These are phyloP conservation scores for Ptycholaimellus sp. DNA, from an alignment of 2,888 invertebrate species.

Conservation along the genomic window DNA sequence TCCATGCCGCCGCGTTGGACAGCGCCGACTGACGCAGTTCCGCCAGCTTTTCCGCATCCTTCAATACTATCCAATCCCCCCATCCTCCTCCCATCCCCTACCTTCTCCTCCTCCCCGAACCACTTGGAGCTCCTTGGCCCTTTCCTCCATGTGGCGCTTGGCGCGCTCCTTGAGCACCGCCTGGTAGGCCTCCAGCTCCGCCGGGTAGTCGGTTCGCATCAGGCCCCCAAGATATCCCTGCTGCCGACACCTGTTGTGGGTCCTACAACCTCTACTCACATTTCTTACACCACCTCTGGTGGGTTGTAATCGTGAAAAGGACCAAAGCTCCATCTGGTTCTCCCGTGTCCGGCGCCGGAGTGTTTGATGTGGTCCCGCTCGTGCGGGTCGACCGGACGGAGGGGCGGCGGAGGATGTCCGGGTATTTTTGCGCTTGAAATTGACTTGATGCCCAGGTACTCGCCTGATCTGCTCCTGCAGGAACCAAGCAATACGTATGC, in stretches of 20 bases:
- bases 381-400: slow-evolving; percentile 52
- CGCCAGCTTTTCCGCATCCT: slow-evolving; percentile 24
- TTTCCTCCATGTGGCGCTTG: too few relatives aligned
- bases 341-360: slow-evolving; percentile 35
- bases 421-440: slow-evolving; percentile 64
- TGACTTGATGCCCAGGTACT: slow-evolving; percentile 79
- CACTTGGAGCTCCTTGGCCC: too few relatives aligned
- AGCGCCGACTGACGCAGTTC: slow-evolving; percentile 57
- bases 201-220: slow-evolving; percentile 78
- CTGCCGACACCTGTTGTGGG: slow-evolving; percentile 66
- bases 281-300: not conserved
- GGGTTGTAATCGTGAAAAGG: not conserved
- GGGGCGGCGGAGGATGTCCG: slow-evolving; percentile 18
- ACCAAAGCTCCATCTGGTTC: too few relatives aligned
- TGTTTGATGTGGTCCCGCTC: slow-evolving; percentile 59
- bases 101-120: slow-evolving; percentile 26
- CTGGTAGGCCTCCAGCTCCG: too few relatives aligned
- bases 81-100: slow-evolving; percentile 28
- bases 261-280: slow-evolving; percentile 26
- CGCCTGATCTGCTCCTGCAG: slow-evolving; percentile 83
- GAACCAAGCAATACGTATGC: too few relatives aligned
- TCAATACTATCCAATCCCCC: slow-evolving; percentile 13
- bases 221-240: slow-evolving; percentile 44
- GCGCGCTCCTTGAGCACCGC: too few relatives aligned
- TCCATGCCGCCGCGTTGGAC: slow-evolving; percentile 43